Evolutionary conservation across 2,888 invertebrate genomes (phyloP).

Genomic region (Dichetophora obliterata): DNA sequence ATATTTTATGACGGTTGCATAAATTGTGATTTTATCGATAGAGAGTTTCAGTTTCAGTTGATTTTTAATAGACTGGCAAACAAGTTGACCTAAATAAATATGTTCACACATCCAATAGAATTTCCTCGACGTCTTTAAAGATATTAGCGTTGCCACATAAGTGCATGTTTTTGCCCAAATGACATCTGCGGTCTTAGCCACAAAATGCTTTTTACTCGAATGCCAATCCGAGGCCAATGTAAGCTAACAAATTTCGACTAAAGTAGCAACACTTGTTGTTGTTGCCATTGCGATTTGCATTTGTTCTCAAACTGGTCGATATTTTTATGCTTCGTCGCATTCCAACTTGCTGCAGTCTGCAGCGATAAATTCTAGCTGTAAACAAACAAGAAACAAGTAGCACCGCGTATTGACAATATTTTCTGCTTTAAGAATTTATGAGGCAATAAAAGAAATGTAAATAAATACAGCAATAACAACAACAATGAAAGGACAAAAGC

Average conservation of each 20-base stretch:
- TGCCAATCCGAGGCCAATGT: neutral
- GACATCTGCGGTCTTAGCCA: neutral
- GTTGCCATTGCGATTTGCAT: neutral
- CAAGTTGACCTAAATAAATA: no score
- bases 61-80: no score
- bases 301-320: neutral
- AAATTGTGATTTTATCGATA: no score
- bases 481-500: neutral
- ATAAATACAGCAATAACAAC: neutral
- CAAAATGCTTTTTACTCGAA: neutral
- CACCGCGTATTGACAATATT: slow-evolving; percentile 31
- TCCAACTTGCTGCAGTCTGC: neutral
- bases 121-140: no score
- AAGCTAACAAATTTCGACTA: no score
- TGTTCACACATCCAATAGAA: no score
- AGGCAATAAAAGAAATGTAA: slow-evolving; percentile 33
- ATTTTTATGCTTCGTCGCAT: slow-evolving; percentile 9
- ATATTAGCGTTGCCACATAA: no score
- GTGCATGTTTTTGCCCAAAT: no score
- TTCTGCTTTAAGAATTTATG: slow-evolving; percentile 36
- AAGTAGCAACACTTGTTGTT: slow-evolving; percentile 5
- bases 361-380: slow-evolving; percentile 7
- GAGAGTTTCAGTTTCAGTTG: no score
- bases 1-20: no score
- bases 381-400: neutral